A percentile compares a stretch with the other conserved stretches of the same genome.
phyloP scores from a whole-genome alignment of 2,113 vertebrate species.

The Vulpes lagopus region DNA sequence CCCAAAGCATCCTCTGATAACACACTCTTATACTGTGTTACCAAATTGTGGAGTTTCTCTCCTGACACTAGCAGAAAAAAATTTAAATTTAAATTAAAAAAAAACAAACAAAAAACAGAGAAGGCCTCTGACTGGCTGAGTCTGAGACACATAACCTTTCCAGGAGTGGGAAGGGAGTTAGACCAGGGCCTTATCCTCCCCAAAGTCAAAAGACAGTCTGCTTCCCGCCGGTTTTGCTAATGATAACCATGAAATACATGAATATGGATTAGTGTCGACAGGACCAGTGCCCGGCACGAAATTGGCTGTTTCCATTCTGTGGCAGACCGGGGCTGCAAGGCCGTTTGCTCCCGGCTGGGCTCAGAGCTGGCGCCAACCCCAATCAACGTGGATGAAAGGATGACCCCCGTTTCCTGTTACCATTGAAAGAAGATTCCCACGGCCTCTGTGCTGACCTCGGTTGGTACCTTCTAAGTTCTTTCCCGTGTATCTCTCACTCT shows the following conservation, averaged over 20 bases:
- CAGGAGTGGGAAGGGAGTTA: neutral
- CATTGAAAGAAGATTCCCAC: neutral
- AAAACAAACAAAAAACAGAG: neutral
- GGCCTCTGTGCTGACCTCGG: neutral
- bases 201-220: neutral
- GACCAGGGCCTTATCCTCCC: neutral
- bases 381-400: neutral
- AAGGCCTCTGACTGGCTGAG: neutral
- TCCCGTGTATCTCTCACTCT: no score
- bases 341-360: neutral
- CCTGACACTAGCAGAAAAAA: neutral
- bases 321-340: accelerated
- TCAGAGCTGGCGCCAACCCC: neutral
- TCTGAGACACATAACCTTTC: neutral
- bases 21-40: neutral
- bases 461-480: neutral
- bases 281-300: neutral
- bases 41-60: neutral
- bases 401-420: neutral
- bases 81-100: neutral
- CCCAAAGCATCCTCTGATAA: neutral
- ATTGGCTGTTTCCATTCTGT: accelerated
- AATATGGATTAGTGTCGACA: accelerated
- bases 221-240: neutral
- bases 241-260: neutral